A percentile compares a stretch with the other conserved stretches of the same genome.
Conservation (phyloP, 2,888 invertebrate species). For the Mamestra brassicae region DNA sequence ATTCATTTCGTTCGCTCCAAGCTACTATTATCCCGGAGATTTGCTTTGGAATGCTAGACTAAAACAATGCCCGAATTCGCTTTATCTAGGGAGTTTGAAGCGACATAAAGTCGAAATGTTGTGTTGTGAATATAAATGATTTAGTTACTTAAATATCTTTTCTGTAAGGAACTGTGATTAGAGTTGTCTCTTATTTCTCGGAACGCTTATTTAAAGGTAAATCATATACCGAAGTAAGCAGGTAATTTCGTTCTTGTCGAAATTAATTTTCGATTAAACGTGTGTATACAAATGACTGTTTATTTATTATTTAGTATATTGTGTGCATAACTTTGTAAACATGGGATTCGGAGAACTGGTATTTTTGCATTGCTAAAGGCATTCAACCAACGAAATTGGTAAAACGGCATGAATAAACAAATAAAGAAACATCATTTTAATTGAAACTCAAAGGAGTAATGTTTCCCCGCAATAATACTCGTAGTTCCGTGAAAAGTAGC, state of each 20-base stretch:
- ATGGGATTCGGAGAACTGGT: background rate
- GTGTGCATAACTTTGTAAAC: background rate
- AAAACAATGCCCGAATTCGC: slow-evolving; percentile 46
- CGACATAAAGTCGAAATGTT: slow-evolving; percentile 36
- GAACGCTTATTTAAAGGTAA: background rate
- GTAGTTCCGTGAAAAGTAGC: slow-evolving; percentile 13
- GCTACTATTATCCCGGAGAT: slow-evolving; percentile 56
- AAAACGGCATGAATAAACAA: background rate
- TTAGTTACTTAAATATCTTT: background rate
- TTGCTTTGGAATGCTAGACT: slow-evolving; percentile 50
- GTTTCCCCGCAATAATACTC: background rate
- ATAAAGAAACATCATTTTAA: background rate
- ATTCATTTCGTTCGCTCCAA: slow-evolving; percentile 37
- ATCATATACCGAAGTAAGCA: background rate
- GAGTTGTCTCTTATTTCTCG: background rate
- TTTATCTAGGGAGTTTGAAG: slow-evolving; percentile 43
- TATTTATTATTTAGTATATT: too few relatives aligned
- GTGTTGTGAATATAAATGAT: slow-evolving; percentile 41
- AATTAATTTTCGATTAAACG: background rate
- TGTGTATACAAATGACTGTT: background rate
- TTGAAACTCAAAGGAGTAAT: background rate
- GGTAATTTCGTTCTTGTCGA: background rate
- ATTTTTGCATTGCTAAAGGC: background rate
- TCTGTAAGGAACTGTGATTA: background rate
- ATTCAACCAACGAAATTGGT: background rate